Conservation (phyloP, 2,113 vertebrate genomes). For the Paradisaea rubra region DNA sequence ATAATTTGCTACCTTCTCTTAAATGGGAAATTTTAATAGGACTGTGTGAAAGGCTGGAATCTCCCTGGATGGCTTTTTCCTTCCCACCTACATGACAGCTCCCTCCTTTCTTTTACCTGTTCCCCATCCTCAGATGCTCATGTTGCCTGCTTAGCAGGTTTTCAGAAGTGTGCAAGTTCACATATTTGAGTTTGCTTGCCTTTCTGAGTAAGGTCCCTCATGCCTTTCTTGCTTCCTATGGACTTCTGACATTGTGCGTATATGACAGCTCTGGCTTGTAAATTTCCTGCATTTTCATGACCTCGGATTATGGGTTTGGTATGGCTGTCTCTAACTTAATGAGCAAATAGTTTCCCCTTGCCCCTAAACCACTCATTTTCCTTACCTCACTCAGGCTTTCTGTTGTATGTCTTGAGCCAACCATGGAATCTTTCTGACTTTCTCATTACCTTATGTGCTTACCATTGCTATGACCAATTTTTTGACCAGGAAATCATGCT, state of each 20-base stretch:
- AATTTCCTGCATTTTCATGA: neutral
- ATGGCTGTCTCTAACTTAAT: neutral
- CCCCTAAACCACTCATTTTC: neutral
- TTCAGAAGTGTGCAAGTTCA: neutral
- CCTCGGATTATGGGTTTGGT: neutral
- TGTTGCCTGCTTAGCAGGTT: neutral
- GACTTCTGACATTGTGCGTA: neutral
- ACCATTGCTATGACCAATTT: neutral
- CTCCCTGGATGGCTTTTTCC: neutral
- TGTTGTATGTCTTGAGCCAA: neutral
- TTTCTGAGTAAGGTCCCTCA: neutral
- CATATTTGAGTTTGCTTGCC: neutral
- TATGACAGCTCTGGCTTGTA: neutral
- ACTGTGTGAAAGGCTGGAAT: neutral
- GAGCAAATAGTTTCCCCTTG: neutral
- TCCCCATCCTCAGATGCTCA: neutral
- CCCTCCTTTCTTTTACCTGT: neutral
- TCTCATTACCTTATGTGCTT: neutral
- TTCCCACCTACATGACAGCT: neutral
- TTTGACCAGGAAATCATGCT: neutral
- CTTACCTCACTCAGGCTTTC: neutral
- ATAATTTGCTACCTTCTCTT: neutral
- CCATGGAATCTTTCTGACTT: neutral
- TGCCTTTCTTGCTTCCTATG: neutral
- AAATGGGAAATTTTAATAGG: neutral